Percentiles rank a stretch among this genome's conserved stretches.
These are phyloP conservation scores for Coptodon rendalli DNA, from an alignment of 2,113 vertebrate genomes.

Conservation along the genomic window DNA sequence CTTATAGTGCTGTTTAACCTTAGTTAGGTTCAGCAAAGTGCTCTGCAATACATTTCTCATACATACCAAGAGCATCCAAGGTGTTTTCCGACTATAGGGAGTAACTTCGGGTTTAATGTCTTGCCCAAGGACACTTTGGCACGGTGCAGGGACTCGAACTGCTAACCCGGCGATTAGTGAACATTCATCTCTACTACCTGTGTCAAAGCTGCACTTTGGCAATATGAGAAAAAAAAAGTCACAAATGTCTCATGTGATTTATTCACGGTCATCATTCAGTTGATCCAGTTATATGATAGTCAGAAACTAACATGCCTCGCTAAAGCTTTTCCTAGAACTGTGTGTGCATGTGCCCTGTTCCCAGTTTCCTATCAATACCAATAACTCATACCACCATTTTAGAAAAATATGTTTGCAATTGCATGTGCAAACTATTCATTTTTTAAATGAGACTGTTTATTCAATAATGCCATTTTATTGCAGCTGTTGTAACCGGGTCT, in stretches of 20 bases:
- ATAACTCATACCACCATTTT: background rate
- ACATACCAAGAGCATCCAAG: background rate
- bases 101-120: background rate
- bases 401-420: background rate
- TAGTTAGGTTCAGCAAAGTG: background rate
- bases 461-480: rapidly evolving
- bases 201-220: background rate
- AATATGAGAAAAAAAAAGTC: background rate
- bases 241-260: background rate
- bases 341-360: background rate
- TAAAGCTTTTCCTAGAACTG: background rate
- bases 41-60: background rate
- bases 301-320: background rate
- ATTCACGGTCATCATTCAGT: background rate
- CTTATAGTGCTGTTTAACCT: background rate
- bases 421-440: background rate
- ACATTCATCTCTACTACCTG: background rate
- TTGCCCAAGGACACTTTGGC: background rate
- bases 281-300: background rate
- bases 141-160: background rate
- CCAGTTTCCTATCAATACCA: background rate
- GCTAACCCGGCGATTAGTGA: background rate
- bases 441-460: background rate
- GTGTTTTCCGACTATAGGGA: background rate
- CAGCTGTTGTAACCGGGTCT: background rate